These are phyloP conservation scores for Colaptes auratus DNA, from an alignment of 2,113 vertebrate species.

Conservation along the genomic window DNA sequence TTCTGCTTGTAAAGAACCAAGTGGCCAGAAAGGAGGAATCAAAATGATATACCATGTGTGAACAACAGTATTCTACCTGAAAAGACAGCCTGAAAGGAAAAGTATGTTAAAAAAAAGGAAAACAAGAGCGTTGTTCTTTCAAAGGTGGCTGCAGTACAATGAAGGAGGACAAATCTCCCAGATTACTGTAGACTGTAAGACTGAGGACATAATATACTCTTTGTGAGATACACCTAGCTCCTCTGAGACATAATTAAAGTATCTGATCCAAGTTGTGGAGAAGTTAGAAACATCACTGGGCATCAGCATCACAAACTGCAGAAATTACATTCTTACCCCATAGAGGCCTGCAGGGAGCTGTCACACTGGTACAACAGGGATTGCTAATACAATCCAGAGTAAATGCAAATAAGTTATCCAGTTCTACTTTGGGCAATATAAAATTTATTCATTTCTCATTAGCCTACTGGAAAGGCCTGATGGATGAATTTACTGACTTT, in stretches of 20 bases:
- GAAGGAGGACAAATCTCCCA: background rate
- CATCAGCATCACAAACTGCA: background rate
- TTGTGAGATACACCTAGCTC: background rate
- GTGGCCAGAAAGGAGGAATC: background rate
- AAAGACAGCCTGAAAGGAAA: background rate
- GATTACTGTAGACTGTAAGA: background rate
- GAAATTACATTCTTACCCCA: background rate
- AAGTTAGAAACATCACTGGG: background rate
- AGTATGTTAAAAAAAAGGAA: background rate
- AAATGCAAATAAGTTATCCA: background rate
- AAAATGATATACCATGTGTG: background rate
- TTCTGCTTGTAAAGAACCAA: background rate
- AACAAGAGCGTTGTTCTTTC: background rate
- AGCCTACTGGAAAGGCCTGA: conserved; percentile 3
- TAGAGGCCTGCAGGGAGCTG: background rate
- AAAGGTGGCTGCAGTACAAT: background rate
- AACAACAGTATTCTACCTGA: background rate
- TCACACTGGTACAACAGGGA: background rate
- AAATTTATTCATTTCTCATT: background rate
- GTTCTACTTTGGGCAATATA: background rate
- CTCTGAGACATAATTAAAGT: background rate
- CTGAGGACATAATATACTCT: background rate
- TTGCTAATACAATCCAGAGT: background rate
- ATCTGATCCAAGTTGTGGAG: background rate
- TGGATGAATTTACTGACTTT: conserved; percentile 30